Evolutionary conservation across 1,140 invertebrate genomes (phyloP).

Genomic region (Homarus americanus): DNA sequence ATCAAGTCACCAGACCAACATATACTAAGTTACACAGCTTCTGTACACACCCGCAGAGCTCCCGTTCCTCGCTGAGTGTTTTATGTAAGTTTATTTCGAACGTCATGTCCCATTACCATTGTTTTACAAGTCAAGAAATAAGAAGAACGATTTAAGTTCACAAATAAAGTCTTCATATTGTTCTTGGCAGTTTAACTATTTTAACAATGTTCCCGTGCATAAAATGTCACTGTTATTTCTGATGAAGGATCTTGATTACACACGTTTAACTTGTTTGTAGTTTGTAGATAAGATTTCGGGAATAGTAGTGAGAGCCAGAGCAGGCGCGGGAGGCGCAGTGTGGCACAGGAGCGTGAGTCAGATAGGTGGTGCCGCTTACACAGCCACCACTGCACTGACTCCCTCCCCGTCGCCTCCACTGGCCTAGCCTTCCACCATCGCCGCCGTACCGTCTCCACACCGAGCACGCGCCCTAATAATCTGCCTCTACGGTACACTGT

Average conservation of each 20-base stretch:
- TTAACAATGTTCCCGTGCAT: not conserved
- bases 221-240: not conserved
- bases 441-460: not conserved
- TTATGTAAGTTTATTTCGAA: not conserved
- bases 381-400: not conserved
- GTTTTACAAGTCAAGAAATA: not conserved
- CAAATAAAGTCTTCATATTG: not conserved
- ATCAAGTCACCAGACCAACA: not conserved
- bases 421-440: not conserved
- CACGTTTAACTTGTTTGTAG: no score
- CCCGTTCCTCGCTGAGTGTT: not conserved
- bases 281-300: no score
- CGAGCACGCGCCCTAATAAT: not conserved
- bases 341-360: not conserved
- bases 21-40: not conserved
- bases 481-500: not conserved
- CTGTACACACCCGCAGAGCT: not conserved
- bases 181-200: not conserved
- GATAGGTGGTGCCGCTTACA: not conserved
- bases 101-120: not conserved
- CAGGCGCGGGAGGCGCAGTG: not conserved
- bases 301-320: no score
- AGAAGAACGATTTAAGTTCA: not conserved
- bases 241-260: no score
- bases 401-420: not conserved